Conservation (phyloP, 2,888 invertebrate species). For the Calameuta pallipes region DNA sequence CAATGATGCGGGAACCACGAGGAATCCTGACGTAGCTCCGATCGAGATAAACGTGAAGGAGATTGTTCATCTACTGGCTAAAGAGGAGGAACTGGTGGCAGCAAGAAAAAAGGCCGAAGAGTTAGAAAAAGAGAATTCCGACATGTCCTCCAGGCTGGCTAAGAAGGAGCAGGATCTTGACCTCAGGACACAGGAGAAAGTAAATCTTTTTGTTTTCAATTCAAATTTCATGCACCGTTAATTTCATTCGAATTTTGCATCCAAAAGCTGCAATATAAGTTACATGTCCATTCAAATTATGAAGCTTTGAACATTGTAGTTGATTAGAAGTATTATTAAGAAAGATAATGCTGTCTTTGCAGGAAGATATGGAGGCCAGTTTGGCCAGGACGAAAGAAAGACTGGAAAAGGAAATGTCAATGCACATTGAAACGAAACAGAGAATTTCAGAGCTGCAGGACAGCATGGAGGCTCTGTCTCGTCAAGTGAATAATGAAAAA, state of each 20-base stretch:
- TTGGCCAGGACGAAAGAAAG: constrained; percentile 85
- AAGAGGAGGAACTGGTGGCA: constrained; percentile 91
- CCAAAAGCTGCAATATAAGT: background rate
- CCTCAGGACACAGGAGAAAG: constrained; percentile 87
- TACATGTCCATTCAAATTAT: background rate
- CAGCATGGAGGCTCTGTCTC: constrained; percentile 65
- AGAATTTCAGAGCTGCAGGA: constrained; percentile 75
- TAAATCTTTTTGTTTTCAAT: constrained; percentile 40
- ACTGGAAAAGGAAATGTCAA: constrained; percentile 88
- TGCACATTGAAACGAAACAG: constrained; percentile 88
- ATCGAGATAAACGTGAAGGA: constrained; percentile 91
- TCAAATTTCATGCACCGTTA: background rate
- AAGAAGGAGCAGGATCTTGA: constrained; percentile 95
- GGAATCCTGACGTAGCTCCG: constrained; percentile 87
- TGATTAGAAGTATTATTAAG: constrained; percentile 1
- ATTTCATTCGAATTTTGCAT: background rate
- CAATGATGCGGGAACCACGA: constrained; percentile 62
- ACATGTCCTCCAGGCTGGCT: constrained; percentile 86
- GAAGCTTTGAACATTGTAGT: background rate
- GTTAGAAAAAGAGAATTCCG: constrained; percentile 88
- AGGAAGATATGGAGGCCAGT: constrained; percentile 89
- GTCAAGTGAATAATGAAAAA: constrained; percentile 79
- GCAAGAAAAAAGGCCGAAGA: constrained; percentile 89
- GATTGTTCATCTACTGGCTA: constrained; percentile 89
- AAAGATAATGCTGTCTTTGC: constrained; percentile 21